A percentile compares a stretch with the other conserved stretches of the same genome.
phyloP scores from a whole-genome alignment of 2,797 vertebrate species.

The Cheirogaleus major region DNA sequence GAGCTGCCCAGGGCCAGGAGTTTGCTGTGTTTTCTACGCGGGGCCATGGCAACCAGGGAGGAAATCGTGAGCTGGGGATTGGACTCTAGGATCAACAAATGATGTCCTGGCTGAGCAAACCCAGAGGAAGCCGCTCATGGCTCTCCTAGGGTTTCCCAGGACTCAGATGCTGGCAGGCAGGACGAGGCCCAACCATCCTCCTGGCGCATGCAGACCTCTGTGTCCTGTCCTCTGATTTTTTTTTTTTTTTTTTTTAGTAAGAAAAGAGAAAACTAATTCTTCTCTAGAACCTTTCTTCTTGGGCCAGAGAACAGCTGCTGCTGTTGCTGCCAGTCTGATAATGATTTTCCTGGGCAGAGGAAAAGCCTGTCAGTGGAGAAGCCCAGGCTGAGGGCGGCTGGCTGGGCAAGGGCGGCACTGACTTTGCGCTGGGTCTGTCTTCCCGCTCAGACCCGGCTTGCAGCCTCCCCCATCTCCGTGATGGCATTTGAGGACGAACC shows the following conservation, averaged over 20 bases:
- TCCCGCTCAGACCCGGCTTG: too few species aligned
- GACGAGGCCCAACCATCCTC: accelerated
- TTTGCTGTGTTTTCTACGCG: slow-evolving; percentile 85
- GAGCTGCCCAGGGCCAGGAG: slow-evolving; percentile 85
- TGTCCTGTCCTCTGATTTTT: neutral
- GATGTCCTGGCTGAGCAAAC: slow-evolving; percentile 80
- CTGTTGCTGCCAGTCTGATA: neutral
- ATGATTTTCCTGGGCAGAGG: neutral
- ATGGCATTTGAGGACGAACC: neutral
- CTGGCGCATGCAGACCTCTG: accelerated
- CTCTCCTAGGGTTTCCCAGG: slow-evolving; percentile 55
- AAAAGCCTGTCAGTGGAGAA: neutral
- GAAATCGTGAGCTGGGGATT: slow-evolving; percentile 82
- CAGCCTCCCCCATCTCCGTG: neutral
- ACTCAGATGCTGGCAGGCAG: neutral
- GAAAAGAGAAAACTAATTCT: neutral
- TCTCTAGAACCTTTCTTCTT: neutral
- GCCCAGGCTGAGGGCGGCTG: neutral
- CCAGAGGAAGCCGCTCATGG: slow-evolving; percentile 61
- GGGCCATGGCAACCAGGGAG: slow-evolving; percentile 85
- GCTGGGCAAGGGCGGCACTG: neutral
- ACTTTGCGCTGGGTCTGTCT: neutral
- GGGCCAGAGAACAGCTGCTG: neutral
- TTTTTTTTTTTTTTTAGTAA: neutral
- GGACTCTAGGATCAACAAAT: slow-evolving; percentile 83